Evolutionary conservation across 2,113 vertebrate species (phyloP).

Genomic region (Neomonachus schauinslandi): DNA sequence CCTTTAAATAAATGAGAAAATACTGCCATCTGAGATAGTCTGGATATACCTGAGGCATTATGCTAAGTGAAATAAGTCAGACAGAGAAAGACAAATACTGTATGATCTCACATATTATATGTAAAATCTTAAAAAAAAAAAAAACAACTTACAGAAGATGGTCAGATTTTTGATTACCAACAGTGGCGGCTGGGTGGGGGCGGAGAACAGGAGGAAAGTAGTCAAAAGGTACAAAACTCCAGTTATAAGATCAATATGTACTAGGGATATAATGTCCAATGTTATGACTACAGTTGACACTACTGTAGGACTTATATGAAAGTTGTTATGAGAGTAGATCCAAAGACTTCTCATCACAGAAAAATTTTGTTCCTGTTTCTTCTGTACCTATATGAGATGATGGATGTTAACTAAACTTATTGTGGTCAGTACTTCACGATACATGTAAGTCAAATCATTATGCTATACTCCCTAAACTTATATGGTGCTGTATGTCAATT

Average conservation of each 20-base stretch:
- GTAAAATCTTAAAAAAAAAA: background rate
- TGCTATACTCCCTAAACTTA: background rate
- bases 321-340: background rate
- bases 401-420: background rate
- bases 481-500: background rate
- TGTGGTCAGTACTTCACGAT: background rate
- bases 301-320: background rate
- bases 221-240: background rate
- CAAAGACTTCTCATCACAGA: background rate
- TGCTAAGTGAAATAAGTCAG: background rate
- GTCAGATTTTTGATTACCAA: background rate
- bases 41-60: background rate
- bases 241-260: background rate
- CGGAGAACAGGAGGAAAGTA: background rate
- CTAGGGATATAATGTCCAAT: background rate
- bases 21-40: background rate
- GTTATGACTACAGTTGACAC: background rate
- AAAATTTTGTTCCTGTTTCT: background rate
- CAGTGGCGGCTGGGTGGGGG: accelerated
- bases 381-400: background rate
- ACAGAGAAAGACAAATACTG: background rate
- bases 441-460: background rate
- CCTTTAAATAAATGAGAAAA: background rate
- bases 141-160: background rate
- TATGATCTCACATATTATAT: background rate